Evolutionary conservation across 2,888 invertebrate genomes (phyloP), one percentile per base, ranked within the genome.

Genomic region (Cephonodes hylas): DNA sequence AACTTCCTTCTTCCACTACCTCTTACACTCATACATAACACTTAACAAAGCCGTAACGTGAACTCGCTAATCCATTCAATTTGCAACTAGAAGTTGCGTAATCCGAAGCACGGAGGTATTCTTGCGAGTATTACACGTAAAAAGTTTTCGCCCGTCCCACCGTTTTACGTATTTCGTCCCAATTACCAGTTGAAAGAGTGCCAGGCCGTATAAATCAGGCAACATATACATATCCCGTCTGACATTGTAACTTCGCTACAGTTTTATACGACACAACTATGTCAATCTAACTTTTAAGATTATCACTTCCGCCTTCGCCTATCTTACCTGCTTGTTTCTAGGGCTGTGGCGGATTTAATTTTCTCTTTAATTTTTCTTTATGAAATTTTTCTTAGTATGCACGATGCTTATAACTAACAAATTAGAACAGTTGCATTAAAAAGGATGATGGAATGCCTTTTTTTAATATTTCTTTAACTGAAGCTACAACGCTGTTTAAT

Each of bases 251-350:
- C 84, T 85, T 84, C 69, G 76, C 78, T 77, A 80, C 80, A 81
- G 79, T 86, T 88, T 86, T 86, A 85, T 88, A 81, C 81, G 84
- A 83, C 81, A 84, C 77, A 90, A 89, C 86, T 89, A 88, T 89
- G 88, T 89, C 89, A 88, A 89, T 91, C 89, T 88, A 89, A 90
- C 88, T 91, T 91, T 88, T 88, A 88, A 89, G 89, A 88, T 90
- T 89, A 89, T 89, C 86, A 86, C 86, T 88, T 88, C 87, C 86
- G 80, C 76, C 75, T 83, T 82, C 80, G 84, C 83, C 85, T 87
- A 83, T 74, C 74, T 81, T 86, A 86, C 86, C 87, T 87, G 84
- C 80, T 82, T 74, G 69, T 74, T 73, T 70, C 38, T 58, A 58
- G 46, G 58, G 58, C 25, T 53, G 60, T 20, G 53, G 1, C 18